Conservation (phyloP, 1,140 invertebrate genomes). For the Copidosoma floridanum region DNA sequence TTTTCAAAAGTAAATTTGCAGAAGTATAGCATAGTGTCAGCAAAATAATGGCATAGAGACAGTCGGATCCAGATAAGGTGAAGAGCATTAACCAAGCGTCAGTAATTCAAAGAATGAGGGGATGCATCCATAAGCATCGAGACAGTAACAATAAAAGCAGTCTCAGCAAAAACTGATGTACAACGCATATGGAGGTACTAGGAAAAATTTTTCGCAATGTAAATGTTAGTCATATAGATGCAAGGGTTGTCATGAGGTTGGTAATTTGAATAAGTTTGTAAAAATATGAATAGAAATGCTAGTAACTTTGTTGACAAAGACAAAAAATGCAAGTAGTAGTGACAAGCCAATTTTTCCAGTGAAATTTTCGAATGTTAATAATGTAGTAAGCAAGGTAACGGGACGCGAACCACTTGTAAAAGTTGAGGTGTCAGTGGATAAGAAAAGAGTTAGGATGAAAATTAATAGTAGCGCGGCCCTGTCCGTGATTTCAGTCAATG, state of each 20-base stretch:
- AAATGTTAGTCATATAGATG: constrained; percentile 16
- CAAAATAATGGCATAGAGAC: not conserved
- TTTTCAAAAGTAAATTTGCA: constrained; percentile 21
- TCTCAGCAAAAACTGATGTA: too few relatives aligned
- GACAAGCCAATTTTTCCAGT: too few relatives aligned
- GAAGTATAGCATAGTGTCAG: constrained; percentile 21
- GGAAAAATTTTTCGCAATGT: constrained; percentile 1
- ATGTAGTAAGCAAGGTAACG: not conserved
- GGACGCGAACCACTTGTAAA: not conserved
- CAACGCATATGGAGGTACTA: not conserved
- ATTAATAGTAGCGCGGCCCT: not conserved
- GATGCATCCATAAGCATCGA: not conserved
- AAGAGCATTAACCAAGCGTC: not conserved
- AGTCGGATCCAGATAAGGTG: not conserved
- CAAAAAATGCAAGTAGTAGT: not conserved
- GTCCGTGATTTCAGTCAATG: not conserved
- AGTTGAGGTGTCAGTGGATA: not conserved
- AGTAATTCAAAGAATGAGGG: not conserved
- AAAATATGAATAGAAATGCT: not conserved
- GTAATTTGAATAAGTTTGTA: not conserved
- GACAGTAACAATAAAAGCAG: not conserved
- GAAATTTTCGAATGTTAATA: too few relatives aligned
- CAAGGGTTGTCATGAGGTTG: not conserved
- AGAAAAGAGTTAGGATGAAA: not conserved
- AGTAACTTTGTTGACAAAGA: not conserved